Evolutionary conservation across 2,113 vertebrate genomes (phyloP).

Genomic region (Antechinus stuartii): DNA sequence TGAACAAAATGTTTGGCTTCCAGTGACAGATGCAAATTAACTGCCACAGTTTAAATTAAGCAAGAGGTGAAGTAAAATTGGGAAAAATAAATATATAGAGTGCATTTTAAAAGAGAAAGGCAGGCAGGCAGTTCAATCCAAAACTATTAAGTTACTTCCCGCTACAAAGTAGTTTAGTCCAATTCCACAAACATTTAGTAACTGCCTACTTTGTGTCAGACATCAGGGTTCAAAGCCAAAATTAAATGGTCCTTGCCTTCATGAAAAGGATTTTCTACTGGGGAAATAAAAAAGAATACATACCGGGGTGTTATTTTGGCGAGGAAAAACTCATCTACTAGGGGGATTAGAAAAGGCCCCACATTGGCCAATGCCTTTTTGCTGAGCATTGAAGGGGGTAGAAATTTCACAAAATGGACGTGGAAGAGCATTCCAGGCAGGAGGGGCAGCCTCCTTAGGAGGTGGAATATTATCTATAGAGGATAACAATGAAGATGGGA

Average conservation of each 20-base stretch:
- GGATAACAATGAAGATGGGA: neutral
- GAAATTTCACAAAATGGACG: neutral
- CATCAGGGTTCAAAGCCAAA: neutral
- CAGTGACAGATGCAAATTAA: slow-evolving; percentile 80
- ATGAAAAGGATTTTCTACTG: neutral
- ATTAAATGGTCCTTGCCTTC: neutral
- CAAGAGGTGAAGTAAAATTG: slow-evolving; percentile 69
- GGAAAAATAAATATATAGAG: slow-evolving; percentile 57
- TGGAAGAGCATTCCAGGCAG: neutral
- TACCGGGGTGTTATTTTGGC: neutral
- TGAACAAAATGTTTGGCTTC: slow-evolving; percentile 83
- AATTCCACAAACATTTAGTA: neutral
- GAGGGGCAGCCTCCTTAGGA: neutral
- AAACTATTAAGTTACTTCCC: neutral
- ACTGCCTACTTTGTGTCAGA: neutral
- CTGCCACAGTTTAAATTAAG: slow-evolving; percentile 79
- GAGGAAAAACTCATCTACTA: neutral
- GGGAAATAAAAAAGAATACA: neutral
- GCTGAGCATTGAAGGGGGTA: neutral
- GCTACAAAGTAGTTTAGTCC: neutral
- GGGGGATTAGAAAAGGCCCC: neutral
- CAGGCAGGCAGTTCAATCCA: neutral
- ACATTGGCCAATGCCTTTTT: neutral
- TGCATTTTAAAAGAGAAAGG: neutral
- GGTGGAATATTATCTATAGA: neutral